Percentiles rank a stretch among this genome's conserved stretches.
Conservation (phyloP, 2,797 vertebrate genomes). For the Spinus pinus region DNA sequence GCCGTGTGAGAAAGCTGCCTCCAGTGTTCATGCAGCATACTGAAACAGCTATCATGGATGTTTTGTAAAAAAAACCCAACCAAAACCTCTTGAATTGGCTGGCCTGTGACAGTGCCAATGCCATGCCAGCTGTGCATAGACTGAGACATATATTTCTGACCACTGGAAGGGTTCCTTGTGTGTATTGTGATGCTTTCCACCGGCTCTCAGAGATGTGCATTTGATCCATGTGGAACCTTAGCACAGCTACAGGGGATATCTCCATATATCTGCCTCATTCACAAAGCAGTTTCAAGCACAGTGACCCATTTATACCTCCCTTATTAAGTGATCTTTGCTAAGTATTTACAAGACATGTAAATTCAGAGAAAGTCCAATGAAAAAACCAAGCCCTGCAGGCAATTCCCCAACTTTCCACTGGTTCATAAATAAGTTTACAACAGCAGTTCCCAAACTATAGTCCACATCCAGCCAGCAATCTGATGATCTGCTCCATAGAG, state of each 20-base stretch:
- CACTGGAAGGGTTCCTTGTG: background rate
- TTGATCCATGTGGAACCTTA: background rate
- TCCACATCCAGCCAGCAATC: background rate
- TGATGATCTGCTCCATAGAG: background rate
- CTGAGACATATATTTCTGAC: background rate
- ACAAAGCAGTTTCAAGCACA: background rate
- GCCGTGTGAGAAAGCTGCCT: background rate
- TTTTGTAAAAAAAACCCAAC: background rate
- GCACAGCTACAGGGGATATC: fast-evolving
- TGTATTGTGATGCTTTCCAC: background rate
- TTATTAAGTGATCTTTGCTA: background rate
- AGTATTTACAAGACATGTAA: background rate
- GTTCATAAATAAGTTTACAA: background rate
- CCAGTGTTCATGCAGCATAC: background rate
- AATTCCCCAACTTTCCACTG: background rate
- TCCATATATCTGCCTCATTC: background rate
- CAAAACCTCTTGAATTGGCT: background rate
- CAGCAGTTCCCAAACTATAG: background rate
- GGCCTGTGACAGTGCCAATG: background rate
- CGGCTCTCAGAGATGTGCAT: background rate
- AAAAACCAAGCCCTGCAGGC: background rate
- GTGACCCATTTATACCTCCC: background rate
- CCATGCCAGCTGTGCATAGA: background rate
- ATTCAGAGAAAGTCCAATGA: background rate
- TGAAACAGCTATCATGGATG: background rate